A percentile compares a stretch with the other conserved stretches of the same genome.
Conservation (phyloP, 2,797 vertebrate species). For the Sarcoramphus papa region DNA sequence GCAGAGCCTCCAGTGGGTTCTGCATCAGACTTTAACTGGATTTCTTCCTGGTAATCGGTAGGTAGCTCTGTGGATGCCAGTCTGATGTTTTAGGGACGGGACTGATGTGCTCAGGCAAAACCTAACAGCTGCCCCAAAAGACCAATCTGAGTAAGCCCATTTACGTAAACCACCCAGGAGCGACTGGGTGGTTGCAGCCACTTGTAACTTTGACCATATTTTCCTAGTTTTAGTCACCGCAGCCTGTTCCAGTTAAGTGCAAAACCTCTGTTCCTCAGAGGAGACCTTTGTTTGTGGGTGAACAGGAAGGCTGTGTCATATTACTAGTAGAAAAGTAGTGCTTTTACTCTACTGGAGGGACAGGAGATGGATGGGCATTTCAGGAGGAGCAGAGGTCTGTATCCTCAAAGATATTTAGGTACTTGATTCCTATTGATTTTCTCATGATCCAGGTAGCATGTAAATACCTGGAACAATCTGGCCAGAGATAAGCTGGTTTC, state of each 20-base stretch:
- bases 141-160: not conserved
- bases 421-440: not conserved
- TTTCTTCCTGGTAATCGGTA: not conserved
- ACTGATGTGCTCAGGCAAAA: not conserved
- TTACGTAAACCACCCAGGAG: not conserved
- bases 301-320: not conserved
- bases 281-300: not conserved
- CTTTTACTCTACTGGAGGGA: not conserved
- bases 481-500: not conserved
- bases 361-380: not conserved
- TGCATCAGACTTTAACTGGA: not conserved
- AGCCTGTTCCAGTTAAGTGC: not conserved
- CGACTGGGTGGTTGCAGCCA: not conserved
- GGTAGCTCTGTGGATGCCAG: not conserved
- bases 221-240: not conserved
- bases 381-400: not conserved
- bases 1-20: not conserved
- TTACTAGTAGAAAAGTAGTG: not conserved
- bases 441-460: not conserved
- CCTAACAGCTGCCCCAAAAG: not conserved
- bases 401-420: not conserved
- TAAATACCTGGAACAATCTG: not conserved
- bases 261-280: not conserved
- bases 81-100: not conserved
- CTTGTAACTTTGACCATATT: not conserved